Base-by-base conservation (phyloP, 2,888 invertebrate genomes). In the Catonia carolina region DNA sequence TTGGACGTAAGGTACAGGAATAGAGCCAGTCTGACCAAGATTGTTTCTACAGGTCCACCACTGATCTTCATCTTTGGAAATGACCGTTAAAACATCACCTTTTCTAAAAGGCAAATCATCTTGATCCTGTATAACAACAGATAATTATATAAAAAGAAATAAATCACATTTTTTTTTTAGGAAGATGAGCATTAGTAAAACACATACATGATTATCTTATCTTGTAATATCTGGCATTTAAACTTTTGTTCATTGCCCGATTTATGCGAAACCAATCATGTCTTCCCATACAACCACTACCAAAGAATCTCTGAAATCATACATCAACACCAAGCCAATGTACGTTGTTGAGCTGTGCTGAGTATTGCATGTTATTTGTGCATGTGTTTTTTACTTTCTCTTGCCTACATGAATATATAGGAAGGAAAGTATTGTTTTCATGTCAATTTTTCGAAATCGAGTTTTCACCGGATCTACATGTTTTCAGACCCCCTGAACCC, bases 21-120 rank as follows among this genome's bases (percentile, higher is more conserved):
- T 95, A 62, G 93, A 90, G 15, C 98, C 98, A 61, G 84, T 86
- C 69, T 85, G 82, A 0, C 97, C 96, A 53, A 84, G 76, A 61
- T 78, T 80, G 76, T 97, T 97, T 67, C 85, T 82, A 2, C 97
- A 98, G 58, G 95, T 94, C 98, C 98, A 98, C 98, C 98, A 99
- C 69, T 95, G 94, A 63, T 96, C 96, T 74, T 98, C 98, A 70
- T 97, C 95, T 67, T 95, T 89, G 62, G 89, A 88, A 64, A 97
- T 82, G 64, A 98, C 84, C 66, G 92, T 91, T 68, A 97, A 78
- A 64, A 93, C 81, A 72, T 98, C 98, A 59, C 75, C 95, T 73
- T 90, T 91, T 65, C 86, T 86, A 76, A 98, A 98, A 14, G 96
- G 93, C 42, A 98, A 78, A 77, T 99, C 98, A 67, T 97, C 96